Conservation (phyloP, 2,888 invertebrate species). For the Hipparchia semele region DNA sequence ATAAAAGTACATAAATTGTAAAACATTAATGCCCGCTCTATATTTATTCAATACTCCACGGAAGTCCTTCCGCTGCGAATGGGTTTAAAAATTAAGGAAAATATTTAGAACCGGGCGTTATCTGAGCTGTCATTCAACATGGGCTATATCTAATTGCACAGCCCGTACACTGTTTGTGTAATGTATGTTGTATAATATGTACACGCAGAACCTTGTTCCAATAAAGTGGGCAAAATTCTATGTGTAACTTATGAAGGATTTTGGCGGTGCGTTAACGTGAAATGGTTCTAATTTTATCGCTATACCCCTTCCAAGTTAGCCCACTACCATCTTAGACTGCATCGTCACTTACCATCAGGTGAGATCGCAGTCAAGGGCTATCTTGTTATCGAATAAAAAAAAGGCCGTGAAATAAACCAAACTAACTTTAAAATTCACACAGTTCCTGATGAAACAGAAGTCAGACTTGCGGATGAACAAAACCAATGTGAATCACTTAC, state of each 20-base stretch:
- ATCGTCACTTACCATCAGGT: no score
- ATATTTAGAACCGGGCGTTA: slow-evolving; percentile 64
- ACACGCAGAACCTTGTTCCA: background rate
- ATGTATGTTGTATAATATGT: background rate
- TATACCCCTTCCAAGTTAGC: no score
- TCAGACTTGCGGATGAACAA: slow-evolving; percentile 16
- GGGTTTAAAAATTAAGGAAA: slow-evolving; percentile 73
- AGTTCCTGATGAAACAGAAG: slow-evolving; percentile 12
- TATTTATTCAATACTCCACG: slow-evolving; percentile 23
- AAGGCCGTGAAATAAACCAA: no score
- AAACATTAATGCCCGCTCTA: slow-evolving; percentile 31
- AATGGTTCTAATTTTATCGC: no score
- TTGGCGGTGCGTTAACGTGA: no score
- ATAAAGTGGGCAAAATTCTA: background rate
- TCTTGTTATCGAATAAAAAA: no score
- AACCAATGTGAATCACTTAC: slow-evolving; percentile 31
- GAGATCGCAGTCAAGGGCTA: no score
- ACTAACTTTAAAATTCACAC: background rate
- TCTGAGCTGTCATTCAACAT: slow-evolving; percentile 62
- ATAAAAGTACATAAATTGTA: no score
- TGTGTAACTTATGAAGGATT: no score
- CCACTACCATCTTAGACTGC: no score
- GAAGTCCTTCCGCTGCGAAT: slow-evolving; percentile 49
- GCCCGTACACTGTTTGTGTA: slow-evolving; percentile 29
- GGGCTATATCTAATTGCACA: slow-evolving; percentile 46